Conservation (phyloP, 2,113 vertebrate genomes). For the Thryonomys swinderianus region DNA sequence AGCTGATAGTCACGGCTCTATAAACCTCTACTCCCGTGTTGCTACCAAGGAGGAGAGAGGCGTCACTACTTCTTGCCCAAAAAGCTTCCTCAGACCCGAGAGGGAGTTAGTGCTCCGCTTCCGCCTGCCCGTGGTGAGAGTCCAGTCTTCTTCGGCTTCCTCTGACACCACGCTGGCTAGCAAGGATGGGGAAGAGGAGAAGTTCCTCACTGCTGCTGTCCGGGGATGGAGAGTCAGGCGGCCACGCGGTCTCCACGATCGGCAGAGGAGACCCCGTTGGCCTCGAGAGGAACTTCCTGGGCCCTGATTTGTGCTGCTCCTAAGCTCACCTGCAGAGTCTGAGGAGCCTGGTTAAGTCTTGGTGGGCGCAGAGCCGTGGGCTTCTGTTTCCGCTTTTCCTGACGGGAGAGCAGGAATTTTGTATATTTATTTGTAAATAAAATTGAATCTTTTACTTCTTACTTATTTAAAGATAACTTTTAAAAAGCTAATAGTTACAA, state of each 20-base stretch:
- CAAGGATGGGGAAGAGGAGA: neutral
- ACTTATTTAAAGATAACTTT: neutral
- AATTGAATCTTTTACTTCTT: neutral
- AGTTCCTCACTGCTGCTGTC: neutral
- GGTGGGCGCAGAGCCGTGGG: neutral
- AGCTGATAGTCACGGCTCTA: neutral
- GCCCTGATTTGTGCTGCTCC: too few relatives aligned
- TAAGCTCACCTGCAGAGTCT: fast-evolving
- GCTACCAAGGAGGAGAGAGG: neutral
- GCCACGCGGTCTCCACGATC: neutral
- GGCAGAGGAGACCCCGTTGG: fast-evolving
- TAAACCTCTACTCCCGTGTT: neutral
- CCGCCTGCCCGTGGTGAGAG: neutral
- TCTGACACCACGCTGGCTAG: neutral
- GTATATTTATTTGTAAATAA: neutral
- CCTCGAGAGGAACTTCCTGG: neutral
- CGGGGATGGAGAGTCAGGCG: neutral
- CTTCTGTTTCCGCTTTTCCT: neutral
- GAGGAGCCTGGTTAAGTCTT: neutral
- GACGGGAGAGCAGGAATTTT: fast-evolving
- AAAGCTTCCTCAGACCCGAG: neutral
- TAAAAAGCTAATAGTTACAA: neutral
- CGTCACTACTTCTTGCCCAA: neutral
- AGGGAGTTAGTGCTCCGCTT: neutral
- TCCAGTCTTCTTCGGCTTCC: neutral